Percentiles rank a stretch among this genome's conserved stretches.
Conservation (phyloP, 2,888 invertebrate genomes). For the Cosmopolites sordidus region DNA sequence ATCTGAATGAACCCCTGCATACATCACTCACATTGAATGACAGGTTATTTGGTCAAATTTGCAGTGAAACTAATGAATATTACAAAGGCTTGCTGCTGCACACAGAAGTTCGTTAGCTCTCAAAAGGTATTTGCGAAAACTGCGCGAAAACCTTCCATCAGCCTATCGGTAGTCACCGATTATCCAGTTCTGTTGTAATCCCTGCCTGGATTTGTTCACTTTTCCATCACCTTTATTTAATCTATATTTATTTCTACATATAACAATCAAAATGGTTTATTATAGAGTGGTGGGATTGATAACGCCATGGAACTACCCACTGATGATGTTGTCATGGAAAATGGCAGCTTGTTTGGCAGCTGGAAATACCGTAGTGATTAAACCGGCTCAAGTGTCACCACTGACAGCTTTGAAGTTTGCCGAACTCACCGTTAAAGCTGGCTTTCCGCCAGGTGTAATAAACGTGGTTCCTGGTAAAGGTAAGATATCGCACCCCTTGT, state of each 20-base stretch:
- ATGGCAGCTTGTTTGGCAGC: conserved; percentile 97
- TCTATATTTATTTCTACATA: background rate
- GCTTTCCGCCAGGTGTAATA: conserved; percentile 91
- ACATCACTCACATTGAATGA: too few relatives aligned
- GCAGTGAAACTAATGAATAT: too few relatives aligned
- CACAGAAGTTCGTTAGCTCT: too few relatives aligned
- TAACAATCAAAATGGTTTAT: conserved; percentile 5
- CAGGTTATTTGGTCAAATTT: too few relatives aligned
- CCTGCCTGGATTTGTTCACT: background rate
- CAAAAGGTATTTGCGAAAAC: too few relatives aligned
- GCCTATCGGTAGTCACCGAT: too few relatives aligned
- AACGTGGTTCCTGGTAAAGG: conserved; percentile 86
- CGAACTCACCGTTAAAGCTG: conserved; percentile 83
- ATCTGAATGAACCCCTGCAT: too few relatives aligned
- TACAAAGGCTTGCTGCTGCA: too few relatives aligned
- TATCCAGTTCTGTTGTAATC: background rate
- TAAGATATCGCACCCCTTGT: too few relatives aligned
- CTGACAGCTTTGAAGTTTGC: conserved; percentile 94
- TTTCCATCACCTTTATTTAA: background rate
- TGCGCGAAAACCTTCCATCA: too few relatives aligned
- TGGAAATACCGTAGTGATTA: conserved; percentile 93
- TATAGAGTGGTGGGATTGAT: conserved; percentile 82
- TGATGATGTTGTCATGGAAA: conserved; percentile 99
- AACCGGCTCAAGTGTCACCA: conserved; percentile 90
- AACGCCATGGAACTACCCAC: conserved; percentile 96